Evolutionary conservation across 2,888 invertebrate genomes (phyloP), one percentile per base, ranked within the genome.

Genomic region (Lottia gigantea): DNA sequence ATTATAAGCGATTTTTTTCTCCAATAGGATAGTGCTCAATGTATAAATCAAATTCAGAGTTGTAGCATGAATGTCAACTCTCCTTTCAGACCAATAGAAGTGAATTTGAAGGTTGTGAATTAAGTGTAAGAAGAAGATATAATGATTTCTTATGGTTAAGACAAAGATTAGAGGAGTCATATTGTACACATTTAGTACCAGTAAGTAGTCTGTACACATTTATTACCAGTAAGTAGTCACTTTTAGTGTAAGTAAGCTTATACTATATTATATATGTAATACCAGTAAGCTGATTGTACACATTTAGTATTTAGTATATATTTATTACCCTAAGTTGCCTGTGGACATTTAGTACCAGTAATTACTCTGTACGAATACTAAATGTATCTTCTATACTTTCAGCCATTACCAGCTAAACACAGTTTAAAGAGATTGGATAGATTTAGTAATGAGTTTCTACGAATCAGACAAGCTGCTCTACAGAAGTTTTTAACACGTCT

Each of bases 121-220:
- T 92, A 80, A 85, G 92, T 67, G 93, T 93, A 12, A 88, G 92
- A 64, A 89, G 93, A 74, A 90, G 93, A 69, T 93, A 93, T 86
- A 93, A 93, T 88, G 93, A 93, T 86, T 93, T 93, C 83, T 89
- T 92, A 68, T 93, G 93, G 93, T 85, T 93, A 49, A 87, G 92
- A 73, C 92, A 92, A 76, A 91, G 91, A 80, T 87, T 93, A 70
- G 90, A 92, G 62, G 92, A 92, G 78, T 89, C 89, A n/a, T 92
- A 92, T 87, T 92, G 92, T 4, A 92, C 92, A 71, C 92, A 92
- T 81, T 91, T 93, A 73, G 91, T 93, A 75, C 93, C 93, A 64
- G 93, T 93, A 89, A 90, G 91, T 87, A 16, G 62, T 14, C 12
- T 55, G 64, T 64, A 19, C 14, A 25, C 46, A 61, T 61, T 61